Base-by-base conservation (phyloP, 2,113 vertebrate genomes). In the Coptodon bakossiorum region DNA sequence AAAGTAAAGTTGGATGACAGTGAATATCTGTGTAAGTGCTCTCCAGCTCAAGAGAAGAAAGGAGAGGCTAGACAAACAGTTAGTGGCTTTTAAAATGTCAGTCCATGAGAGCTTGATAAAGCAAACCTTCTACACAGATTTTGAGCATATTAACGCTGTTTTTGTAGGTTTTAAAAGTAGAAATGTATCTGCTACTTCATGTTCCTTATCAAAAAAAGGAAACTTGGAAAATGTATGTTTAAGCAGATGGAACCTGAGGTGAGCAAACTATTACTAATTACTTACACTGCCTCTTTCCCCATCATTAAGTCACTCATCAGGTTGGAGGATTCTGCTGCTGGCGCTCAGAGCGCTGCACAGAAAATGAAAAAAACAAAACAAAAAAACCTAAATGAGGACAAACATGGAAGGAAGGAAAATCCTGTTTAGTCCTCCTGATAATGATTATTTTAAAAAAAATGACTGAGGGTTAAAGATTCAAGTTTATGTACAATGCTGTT, bases 11-110 rank as follows among this genome's bases (percentile, higher is more conserved):
- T 81, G 59, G 9, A 56, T 88, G 82, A 83, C 40, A 8, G 81
- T 13, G 59, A 93, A 91, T 93, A 94, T 93, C 86, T 95, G 89
- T 84, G 80, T 71, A 90, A 89, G 90, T 89, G 86, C 85, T 81
- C 88, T 85, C 43, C 34, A 79, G 54, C 50, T 85, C 22, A 82
- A 24, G 76, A 68, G 73, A 84, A 82, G 56, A 88, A 54, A 84
- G 68, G 83, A 22, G 14, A 85, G 43, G 50, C 34, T 36, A 9
- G 43, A 27, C 73, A 61, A 24, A 9, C 63, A 92, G 50, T 56
- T 86, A 78, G 80, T 61, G 81, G 79, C 86, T 91, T 83, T 81
- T 88, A 86, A 90, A 93, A 85, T 88, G 52, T 86, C 36, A 43
- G 66, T 84, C 68, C 82, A 57, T n/a, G 40, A 7, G 86, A 91